phyloP scores from a whole-genome alignment of 2,888 invertebrate species.

The Pachydiplax longipennis region DNA sequence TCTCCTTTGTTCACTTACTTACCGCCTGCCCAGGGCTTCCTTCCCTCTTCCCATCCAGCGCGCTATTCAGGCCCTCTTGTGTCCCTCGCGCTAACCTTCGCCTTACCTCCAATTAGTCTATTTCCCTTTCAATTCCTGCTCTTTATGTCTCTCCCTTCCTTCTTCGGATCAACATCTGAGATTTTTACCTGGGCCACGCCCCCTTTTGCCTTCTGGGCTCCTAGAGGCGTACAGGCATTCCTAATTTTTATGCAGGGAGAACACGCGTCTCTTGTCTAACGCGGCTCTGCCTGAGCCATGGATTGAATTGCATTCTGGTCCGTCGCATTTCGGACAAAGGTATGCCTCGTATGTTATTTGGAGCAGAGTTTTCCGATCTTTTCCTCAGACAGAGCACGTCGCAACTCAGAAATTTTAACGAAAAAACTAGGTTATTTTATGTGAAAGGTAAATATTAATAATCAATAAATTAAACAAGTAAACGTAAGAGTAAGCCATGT shows the following conservation, averaged over 20 bases:
- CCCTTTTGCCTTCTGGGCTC: neutral
- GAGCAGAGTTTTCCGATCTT: no score
- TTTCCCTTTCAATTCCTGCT: neutral
- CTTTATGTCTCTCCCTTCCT: neutral
- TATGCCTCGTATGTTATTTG: no score
- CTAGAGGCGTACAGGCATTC: neutral
- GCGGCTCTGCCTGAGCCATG: neutral
- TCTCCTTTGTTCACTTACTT: conserved; percentile 39
- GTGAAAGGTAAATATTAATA: no score
- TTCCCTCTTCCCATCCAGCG: neutral
- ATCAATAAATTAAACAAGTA: no score
- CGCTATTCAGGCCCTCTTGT: neutral
- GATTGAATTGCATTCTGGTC: neutral
- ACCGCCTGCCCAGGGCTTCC: conserved; percentile 12
- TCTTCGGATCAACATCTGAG: neutral
- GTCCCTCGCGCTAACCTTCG: neutral
- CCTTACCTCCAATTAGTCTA: neutral
- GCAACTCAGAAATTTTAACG: no score
- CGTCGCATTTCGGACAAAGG: no score
- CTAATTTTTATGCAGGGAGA: neutral
- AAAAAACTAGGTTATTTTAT: no score
- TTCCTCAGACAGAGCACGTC: no score
- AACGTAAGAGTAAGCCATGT: no score
- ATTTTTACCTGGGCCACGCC: neutral
- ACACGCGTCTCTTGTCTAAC: neutral